Evolutionary conservation across 2,888 invertebrate species (phyloP), one percentile per base, ranked within the genome.

Genomic region (Epinotia demarniana): DNA sequence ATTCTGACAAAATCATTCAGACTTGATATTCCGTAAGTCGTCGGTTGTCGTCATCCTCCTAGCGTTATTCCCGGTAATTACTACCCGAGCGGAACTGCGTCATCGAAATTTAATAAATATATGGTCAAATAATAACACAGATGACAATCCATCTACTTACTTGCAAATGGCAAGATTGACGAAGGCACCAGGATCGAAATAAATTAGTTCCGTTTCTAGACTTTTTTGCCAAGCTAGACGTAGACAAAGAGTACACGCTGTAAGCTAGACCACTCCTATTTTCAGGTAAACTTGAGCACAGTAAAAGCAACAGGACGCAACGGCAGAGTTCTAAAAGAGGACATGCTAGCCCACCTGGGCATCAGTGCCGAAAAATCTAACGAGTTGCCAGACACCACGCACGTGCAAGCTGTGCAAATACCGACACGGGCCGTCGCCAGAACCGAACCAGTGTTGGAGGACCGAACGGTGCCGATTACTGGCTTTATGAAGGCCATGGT

Each of bases 241-340:
- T 11, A 43, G 13, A 13, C 13, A 57, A 6, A 63, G 19, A 23
- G 18, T 6, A 27, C 27, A 27, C 5, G 0, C 13, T n/a, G 49
- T 27, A 8, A 13, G 12, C 23, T 5, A 18, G 9, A 12, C 39
- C 8, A 8, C 39, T 19, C 18, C n/a, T 43, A 2, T 55, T 87
- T 93, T 61, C 85, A 97, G 96, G 93, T 96, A 80, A 95, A 97
- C 84, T 90, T 99, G 80, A 92, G 94, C 71, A 94, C 95, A 77
- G 96, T 99, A 3, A 92, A 93, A 80, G 96, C 97, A 2, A 97
- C 97, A 2, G 99, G 99, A 4, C 98, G 96, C 92, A 96, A 97
- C 84, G 98, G 98, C 0, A 95, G 99, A 80, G 96, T 99, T 27
- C 94, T 99, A 64, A 99, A 99, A 91, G 99, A 99, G 89, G 99